Evolutionary conservation across 2,888 invertebrate species (phyloP).

Genomic region (Aspidiotus rigidus): DNA sequence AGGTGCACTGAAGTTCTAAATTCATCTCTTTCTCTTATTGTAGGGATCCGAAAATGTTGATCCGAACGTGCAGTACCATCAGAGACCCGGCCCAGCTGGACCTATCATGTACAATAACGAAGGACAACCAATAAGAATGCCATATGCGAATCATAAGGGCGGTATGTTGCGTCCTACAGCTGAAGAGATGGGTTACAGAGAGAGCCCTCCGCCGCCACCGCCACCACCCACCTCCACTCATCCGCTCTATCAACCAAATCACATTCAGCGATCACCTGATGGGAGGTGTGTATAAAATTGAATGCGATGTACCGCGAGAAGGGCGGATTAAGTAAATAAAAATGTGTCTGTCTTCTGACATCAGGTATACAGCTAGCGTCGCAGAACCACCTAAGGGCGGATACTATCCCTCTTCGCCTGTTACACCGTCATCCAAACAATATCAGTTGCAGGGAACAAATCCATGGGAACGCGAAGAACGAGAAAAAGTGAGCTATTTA

Average conservation of each 20-base stretch:
- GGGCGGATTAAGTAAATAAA: neutral
- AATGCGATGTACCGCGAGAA: neutral
- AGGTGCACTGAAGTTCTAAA: too few relatives aligned
- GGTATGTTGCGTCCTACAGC: slow-evolving; percentile 21
- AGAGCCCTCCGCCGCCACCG: slow-evolving; percentile 50
- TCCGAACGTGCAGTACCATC: slow-evolving; percentile 13
- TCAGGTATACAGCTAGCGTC: slow-evolving; percentile 56
- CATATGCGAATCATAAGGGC: slow-evolving; percentile 26
- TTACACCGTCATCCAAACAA: slow-evolving; percentile 44
- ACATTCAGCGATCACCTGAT: slow-evolving; percentile 32
- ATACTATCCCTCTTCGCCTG: slow-evolving; percentile 51
- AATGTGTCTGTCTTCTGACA: neutral
- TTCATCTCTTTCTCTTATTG: too few relatives aligned
- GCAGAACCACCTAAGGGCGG: slow-evolving; percentile 51
- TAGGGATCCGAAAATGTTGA: too few relatives aligned
- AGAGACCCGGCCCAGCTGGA: slow-evolving; percentile 8
- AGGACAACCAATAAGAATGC: slow-evolving; percentile 35
- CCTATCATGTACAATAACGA: slow-evolving; percentile 13
- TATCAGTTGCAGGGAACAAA: slow-evolving; percentile 51
- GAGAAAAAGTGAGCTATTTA: slow-evolving; percentile 55
- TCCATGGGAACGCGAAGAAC: slow-evolving; percentile 90
- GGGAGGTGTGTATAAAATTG: slow-evolving; percentile 10
- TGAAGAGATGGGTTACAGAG: slow-evolving; percentile 38
- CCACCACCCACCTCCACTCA: slow-evolving; percentile 62
- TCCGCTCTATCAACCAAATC: slow-evolving; percentile 50